Percentiles rank a stretch among this genome's conserved stretches.
These are phyloP conservation scores for Dendrolimus houi DNA, from an alignment of 2,888 invertebrate species.

Conservation along the genomic window DNA sequence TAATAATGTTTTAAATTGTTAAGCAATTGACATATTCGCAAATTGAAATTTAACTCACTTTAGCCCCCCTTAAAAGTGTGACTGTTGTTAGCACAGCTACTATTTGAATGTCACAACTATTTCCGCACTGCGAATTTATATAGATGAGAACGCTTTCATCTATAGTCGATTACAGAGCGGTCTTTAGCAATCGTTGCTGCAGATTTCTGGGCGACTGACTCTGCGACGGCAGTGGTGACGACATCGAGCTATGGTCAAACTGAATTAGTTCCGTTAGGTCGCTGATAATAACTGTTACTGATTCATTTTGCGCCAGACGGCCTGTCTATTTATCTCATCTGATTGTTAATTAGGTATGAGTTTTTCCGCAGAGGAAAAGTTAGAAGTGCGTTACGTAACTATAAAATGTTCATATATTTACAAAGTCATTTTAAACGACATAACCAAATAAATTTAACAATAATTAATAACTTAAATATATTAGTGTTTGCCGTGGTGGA, in stretches of 20 bases:
- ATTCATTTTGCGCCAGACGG: conserved; percentile 17
- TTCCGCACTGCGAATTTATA: conserved; percentile 65
- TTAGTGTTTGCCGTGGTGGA: conserved; percentile 76
- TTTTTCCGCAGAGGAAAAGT: background rate
- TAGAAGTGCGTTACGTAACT: conserved; percentile 7
- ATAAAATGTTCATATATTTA: conserved; percentile 47
- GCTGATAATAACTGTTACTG: conserved; percentile 18
- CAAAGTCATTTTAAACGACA: conserved; percentile 40
- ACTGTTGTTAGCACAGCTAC: conserved; percentile 38
- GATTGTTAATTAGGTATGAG: background rate
- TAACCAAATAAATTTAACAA: conserved; percentile 43
- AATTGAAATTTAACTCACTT: conserved; percentile 23
- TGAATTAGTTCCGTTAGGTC: conserved; percentile 57
- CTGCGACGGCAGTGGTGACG: conserved; percentile 48
- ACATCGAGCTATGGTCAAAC: conserved; percentile 57
- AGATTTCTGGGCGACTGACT: conserved; percentile 69
- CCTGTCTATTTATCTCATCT: conserved; percentile 4
- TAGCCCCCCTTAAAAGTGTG: conserved; percentile 27
- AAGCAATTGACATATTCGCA: background rate
- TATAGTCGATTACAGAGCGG: conserved; percentile 58
- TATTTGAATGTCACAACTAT: conserved; percentile 51
- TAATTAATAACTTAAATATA: conserved; percentile 31
- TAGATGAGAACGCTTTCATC: conserved; percentile 68
- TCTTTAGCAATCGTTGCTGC: conserved; percentile 68
- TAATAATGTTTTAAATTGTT: background rate